Base-by-base conservation (phyloP, 2,888 invertebrate genomes). In the Dyspetes luteomarginatus region DNA sequence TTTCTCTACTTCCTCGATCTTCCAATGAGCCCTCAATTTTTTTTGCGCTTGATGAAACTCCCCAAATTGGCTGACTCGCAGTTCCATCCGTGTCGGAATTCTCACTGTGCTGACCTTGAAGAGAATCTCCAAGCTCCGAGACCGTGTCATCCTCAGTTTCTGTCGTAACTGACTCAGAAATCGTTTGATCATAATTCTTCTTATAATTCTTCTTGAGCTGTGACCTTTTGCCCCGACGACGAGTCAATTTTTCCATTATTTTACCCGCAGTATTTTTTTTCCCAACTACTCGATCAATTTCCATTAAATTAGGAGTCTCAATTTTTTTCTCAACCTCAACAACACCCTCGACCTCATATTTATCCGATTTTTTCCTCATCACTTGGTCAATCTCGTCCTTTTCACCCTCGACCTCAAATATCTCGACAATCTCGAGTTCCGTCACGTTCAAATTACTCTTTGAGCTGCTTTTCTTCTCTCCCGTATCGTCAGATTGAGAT, bases 381-480 rank as follows among this genome's bases (percentile, higher is more conserved):
- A 17, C 19, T 12, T 76, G 72, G 17, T 45, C 43, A 5, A 41
- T 58, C 19, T 83, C 80, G 4, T 83, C 85, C 9, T 87, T 87
- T 45, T 88, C 88, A 15, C 85, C 88, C 45, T 90, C 90, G 60
- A 89, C 87, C 84, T 92, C 88, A 43, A 90, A 85, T 82, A 90
- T 90, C 81, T 91, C 90, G 48, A 91, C 86, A 19, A 89, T 91
- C 73, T 91, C 88, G 2, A 89, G 79, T 65, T 90, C 84, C 26
- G 86, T 87, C 77, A 89, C 87, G 36, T 74, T 81, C 15, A 80
- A 48, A 55, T 80, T 82, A 48, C 41, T 24, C 41, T 79, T 81
- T 0, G 56, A 58, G 55, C 26, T n/a, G n/a, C n/a, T 73, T 30
- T 56, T 52, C 0, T 78, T 76, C 3, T 30, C 22, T 15, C 41